These are phyloP conservation scores for Agrotis segetum DNA, from an alignment of 2,888 invertebrate species.

Conservation along the genomic window DNA sequence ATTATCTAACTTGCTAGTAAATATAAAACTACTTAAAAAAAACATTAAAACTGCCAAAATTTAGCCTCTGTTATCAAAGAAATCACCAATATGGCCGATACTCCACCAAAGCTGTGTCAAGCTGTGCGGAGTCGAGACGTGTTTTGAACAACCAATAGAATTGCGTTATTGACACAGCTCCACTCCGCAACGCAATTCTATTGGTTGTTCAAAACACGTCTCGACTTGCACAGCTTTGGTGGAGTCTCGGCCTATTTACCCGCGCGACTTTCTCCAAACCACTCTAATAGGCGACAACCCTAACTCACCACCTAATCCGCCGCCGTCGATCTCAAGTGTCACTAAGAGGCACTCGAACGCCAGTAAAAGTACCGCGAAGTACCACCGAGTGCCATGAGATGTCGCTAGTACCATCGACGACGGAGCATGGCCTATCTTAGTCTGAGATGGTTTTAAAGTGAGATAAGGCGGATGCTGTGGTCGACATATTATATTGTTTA, in stretches of 20 bases:
- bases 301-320: conserved; percentile 26
- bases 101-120: too few relatives aligned
- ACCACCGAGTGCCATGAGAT: conserved; percentile 33
- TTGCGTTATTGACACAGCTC: too few relatives aligned
- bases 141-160: too few relatives aligned
- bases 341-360: conserved; percentile 32
- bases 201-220: too few relatives aligned
- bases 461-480: conserved; percentile 14
- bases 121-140: too few relatives aligned
- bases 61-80: not conserved
- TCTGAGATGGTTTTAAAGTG: conserved; percentile 19
- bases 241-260: too few relatives aligned
- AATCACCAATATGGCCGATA: not conserved
- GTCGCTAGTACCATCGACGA: conserved; percentile 34
- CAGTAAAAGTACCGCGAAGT: conserved; percentile 17
- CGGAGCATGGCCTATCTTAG: conserved; percentile 50
- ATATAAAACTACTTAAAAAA: too few relatives aligned
- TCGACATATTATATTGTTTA: conserved; percentile 30
- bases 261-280: conserved; percentile 17
- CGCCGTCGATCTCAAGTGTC: conserved; percentile 33
- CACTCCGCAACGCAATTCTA: too few relatives aligned
- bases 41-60: too few relatives aligned
- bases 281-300: conserved; percentile 30
- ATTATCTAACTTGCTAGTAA: too few relatives aligned
- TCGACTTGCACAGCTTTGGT: too few relatives aligned